A percentile compares a stretch with the other conserved stretches of the same genome.
Conservation (phyloP, 2,888 invertebrate species). For the Andrena haemorrhoa region DNA sequence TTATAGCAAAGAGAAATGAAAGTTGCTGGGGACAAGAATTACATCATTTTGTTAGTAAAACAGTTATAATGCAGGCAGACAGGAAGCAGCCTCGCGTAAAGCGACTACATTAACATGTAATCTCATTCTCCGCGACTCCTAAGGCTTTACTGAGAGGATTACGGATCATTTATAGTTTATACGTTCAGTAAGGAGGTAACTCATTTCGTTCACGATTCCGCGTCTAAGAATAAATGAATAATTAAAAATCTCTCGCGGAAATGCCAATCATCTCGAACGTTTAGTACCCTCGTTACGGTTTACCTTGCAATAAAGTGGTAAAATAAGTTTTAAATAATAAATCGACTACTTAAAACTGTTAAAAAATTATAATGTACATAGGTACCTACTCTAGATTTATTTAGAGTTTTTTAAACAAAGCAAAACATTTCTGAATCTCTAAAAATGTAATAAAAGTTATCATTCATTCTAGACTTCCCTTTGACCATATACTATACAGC, state of each 20-base stretch:
- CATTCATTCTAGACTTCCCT: too few species aligned
- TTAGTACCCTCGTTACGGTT: neutral
- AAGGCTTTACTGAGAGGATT: constrained; percentile 81
- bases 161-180: constrained; percentile 77
- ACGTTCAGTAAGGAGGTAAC: constrained; percentile 64
- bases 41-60: constrained; percentile 41
- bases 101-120: constrained; percentile 68
- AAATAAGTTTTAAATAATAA: neutral
- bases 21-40: neutral
- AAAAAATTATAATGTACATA: too few species aligned
- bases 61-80: constrained; percentile 42
- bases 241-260: constrained; percentile 18
- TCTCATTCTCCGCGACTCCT: constrained; percentile 79
- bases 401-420: too few species aligned
- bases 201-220: constrained; percentile 36
- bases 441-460: too few species aligned
- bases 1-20: neutral
- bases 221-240: constrained; percentile 22
- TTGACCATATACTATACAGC: too few species aligned
- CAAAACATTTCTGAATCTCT: too few species aligned
- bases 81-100: constrained; percentile 47
- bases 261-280: neutral
- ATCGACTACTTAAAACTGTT: too few species aligned
- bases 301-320: neutral
- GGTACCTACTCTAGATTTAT: too few species aligned